Base-by-base conservation (phyloP, 2,797 vertebrate species). In the Rhinatrema bivittatum region DNA sequence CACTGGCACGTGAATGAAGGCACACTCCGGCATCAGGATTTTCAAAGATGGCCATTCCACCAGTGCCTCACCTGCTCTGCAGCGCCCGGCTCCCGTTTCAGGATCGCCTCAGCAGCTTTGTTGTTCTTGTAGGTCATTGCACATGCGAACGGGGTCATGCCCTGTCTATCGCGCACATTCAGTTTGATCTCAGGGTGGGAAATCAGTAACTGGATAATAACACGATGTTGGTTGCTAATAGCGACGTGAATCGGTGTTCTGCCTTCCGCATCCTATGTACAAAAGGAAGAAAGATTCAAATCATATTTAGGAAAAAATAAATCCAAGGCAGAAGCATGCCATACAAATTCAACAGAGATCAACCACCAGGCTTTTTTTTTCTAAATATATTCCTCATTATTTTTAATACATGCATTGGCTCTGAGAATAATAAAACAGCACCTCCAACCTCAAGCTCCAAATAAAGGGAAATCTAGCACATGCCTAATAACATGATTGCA, bases 41-140 rank as follows among this genome's bases (percentile, higher is more conserved):
- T n/a, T n/a, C n/a, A n/a, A n/a, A n/a, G n/a, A n/a, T n/a, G n/a
- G n/a, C n/a, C n/a, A n/a, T n/a, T n/a, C n/a, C n/a, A n/a, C n/a
- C n/a, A n/a, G n/a, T 2, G 9, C 28, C 53, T 42, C 60, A 96
- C 96, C 91, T 98, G 96, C 48, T 98, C 96, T 1, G 96, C 96
- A 25, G 96, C 96, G 36, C 94, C 94, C 0, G 92, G 66, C 53
- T 99, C 96, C 53, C 96, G 87, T 56, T 97, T 98, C 9, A 99
- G 68, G 59, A 99, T 96, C 7, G 94, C 88, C 60, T 99, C 95
- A 0, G 96, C 96, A 0, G 96, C 95, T 61, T 94, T 97, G 41
- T 99, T 99, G 62, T 98, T 99, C 76, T 98, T 99, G 34, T 91
- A 87, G 0, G 93, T 97, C 96, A 99, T 99, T 34, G 95, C 96